Evolutionary conservation across 2,797 vertebrate species (phyloP), one percentile per base, ranked within the genome.

Genomic region (Danionella dracula): DNA sequence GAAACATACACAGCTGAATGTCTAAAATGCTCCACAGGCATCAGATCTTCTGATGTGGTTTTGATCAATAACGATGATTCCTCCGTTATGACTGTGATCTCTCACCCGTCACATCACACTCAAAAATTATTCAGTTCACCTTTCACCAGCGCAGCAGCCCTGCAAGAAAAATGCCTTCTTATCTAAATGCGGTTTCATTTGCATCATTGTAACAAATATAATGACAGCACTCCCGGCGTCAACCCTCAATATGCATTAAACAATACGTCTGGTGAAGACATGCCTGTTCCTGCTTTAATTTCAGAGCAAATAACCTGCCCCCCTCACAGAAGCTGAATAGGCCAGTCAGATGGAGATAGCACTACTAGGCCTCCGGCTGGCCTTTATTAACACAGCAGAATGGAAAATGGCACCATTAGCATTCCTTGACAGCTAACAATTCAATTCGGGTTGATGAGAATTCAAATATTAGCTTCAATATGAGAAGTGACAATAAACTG

Each of bases 231-330:
- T 76, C 75, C 70, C 76, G 60, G 78, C 76, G 56, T 64, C 71
- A 80, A 77, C 78, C 44, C 82, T 68, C 81, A 79, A 66, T 82
- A 75, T 78, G 83, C 84, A 86, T 87, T 85, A 83, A 88, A 86
- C 85, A 87, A 87, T 82, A 80, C 63, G 75, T 66, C 71, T 75
- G 80, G 80, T 86, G 85, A 85, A 76, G 75, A 76, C 77, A 73
- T 70, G 75, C 76, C 81, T 83, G 81, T 81, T 86, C 84, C 83
- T 80, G 82, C 82, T 87, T 88, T 86, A 84, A 86, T 89, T 88
- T 87, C 79, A 81, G 82, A 84, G 79, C 83, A 81, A 88, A 84
- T 87, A 87, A 89, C 85, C 83, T 83, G 84, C 50, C 76, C 76
- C 74, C 83, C 50, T 66, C 16, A 13, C 35, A 20, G 42, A 38